These are phyloP conservation scores for Drosophila guanche DNA, from an alignment of 1,140 invertebrate genomes.

Conservation along the genomic window DNA sequence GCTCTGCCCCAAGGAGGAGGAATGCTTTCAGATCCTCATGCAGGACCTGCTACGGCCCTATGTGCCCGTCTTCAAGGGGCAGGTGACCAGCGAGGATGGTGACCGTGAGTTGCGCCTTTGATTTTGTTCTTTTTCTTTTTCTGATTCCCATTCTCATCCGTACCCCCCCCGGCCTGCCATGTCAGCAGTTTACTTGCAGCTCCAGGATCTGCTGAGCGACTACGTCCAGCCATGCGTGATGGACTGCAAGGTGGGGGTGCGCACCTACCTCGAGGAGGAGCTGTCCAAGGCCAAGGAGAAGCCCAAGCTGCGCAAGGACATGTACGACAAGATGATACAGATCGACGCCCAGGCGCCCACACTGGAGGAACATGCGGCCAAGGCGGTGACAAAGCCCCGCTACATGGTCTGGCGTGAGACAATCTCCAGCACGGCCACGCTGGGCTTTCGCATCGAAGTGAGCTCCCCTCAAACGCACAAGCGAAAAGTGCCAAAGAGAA, in stretches of 20 bases:
- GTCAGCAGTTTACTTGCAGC: slow-evolving; percentile 89
- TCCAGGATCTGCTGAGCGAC: slow-evolving; percentile 95
- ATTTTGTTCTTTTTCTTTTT: no score
- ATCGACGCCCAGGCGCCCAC: slow-evolving; percentile 95
- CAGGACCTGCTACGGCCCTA: slow-evolving; percentile 93
- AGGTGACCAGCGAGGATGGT: slow-evolving; percentile 90
- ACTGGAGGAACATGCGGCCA: slow-evolving; percentile 93
- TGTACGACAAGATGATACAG: slow-evolving; percentile 99
- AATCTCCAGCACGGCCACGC: slow-evolving; percentile 96
- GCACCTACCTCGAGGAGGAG: slow-evolving; percentile 97
- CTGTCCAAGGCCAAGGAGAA: slow-evolving; percentile 96
- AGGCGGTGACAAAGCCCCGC: slow-evolving; percentile 96
- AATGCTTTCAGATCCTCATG: slow-evolving; percentile 94
- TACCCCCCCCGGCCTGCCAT: slow-evolving; percentile 23
- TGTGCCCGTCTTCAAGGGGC: slow-evolving; percentile 95
- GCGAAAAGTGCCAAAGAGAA: no score
- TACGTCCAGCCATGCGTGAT: slow-evolving; percentile 96
- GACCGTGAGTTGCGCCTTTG: slow-evolving; percentile 87
- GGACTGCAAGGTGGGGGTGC: slow-evolving; percentile 98
- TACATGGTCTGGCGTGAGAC: slow-evolving; percentile 99
- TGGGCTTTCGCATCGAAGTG: slow-evolving; percentile 97
- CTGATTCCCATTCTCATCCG: not conserved
- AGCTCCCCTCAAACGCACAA: not conserved
- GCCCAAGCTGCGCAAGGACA: slow-evolving; percentile 96
- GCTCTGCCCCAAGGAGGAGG: slow-evolving; percentile 93